phyloP scores from a whole-genome alignment of 92 coral and sea anemone genomes.

The Metridium senile region DNA sequence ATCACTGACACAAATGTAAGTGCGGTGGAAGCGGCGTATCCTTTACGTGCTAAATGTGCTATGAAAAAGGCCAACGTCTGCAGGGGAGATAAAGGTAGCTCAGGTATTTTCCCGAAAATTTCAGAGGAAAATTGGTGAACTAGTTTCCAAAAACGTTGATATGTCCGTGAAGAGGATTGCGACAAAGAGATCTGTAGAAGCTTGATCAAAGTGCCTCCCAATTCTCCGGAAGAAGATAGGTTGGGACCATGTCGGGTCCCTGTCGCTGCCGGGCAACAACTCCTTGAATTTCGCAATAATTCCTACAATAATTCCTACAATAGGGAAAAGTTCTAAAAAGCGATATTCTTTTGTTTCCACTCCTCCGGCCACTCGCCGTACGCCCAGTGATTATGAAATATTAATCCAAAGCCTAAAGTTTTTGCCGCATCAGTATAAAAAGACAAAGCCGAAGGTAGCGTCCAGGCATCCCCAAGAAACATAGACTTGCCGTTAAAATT shows the following conservation, averaged over 20 bases:
- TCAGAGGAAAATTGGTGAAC: constrained; percentile 1
- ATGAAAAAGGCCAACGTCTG: constrained; percentile 28
- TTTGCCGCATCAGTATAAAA: constrained; percentile 21
- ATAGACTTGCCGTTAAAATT: too few relatives aligned
- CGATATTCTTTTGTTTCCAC: constrained; percentile 26
- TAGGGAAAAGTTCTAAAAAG: constrained; percentile 38
- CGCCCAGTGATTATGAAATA: constrained; percentile 37
- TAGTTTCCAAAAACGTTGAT: constrained; percentile 26
- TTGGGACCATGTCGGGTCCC: constrained; percentile 20
- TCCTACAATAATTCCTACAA: constrained; percentile 34
- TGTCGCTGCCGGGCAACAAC: too few relatives aligned
- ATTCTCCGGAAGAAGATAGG: constrained; percentile 22
- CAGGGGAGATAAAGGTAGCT: too few relatives aligned
- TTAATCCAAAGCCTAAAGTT: constrained; percentile 28
- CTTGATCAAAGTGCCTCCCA: constrained; percentile 14
- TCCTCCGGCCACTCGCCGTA: too few relatives aligned
- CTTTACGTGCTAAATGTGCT: constrained; percentile 22
- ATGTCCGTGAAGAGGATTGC: neutral
- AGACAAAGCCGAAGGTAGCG: too few relatives aligned
- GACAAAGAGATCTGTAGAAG: constrained; percentile 22
- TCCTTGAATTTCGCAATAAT: constrained; percentile 21
- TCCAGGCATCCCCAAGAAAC: too few relatives aligned
- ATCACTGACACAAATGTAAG: constrained; percentile 26
- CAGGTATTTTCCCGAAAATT: constrained; percentile 1
- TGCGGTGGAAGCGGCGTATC: constrained; percentile 30